Evolutionary conservation across 2,888 invertebrate species (phyloP).

Genomic region (Lasioglossum calceatum): DNA sequence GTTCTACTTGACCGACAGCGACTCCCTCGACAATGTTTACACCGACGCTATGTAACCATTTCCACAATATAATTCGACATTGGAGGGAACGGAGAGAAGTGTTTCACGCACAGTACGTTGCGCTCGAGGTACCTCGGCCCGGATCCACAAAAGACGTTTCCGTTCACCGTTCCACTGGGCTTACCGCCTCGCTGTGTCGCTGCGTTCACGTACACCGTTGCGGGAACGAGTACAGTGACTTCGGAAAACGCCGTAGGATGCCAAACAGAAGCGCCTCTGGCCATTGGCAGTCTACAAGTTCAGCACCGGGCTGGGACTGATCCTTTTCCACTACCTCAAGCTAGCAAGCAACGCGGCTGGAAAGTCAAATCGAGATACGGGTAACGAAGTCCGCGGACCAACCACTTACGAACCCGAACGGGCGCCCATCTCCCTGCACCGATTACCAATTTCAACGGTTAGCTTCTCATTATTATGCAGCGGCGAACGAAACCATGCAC

Average conservation of each 20-base stretch:
- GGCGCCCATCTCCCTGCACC: neutral
- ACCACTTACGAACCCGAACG: neutral
- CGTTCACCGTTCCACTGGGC: neutral
- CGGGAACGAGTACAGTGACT: neutral
- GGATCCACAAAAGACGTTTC: neutral
- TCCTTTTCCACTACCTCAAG: neutral
- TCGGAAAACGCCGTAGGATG: slow-evolving; percentile 5
- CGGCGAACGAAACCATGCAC: neutral
- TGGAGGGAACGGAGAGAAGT: neutral
- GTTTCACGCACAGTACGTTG: neutral
- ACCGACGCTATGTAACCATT: no score
- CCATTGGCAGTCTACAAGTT: neutral
- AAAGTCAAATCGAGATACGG: slow-evolving; percentile 6
- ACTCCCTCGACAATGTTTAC: no score
- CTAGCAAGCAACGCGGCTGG: neutral
- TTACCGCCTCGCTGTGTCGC: neutral
- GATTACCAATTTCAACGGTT: neutral
- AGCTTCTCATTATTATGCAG: no score
- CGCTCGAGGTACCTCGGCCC: neutral
- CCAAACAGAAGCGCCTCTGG: slow-evolving; percentile 1
- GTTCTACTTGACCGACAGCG: no score
- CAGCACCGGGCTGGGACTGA: neutral
- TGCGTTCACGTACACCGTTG: neutral
- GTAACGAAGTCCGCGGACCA: neutral
- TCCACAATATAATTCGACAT: no score